Percentiles rank a stretch among this genome's conserved stretches.
These are phyloP conservation scores for Lucilia cuprina DNA, from an alignment of 1,140 invertebrate species.

Conservation along the genomic window DNA sequence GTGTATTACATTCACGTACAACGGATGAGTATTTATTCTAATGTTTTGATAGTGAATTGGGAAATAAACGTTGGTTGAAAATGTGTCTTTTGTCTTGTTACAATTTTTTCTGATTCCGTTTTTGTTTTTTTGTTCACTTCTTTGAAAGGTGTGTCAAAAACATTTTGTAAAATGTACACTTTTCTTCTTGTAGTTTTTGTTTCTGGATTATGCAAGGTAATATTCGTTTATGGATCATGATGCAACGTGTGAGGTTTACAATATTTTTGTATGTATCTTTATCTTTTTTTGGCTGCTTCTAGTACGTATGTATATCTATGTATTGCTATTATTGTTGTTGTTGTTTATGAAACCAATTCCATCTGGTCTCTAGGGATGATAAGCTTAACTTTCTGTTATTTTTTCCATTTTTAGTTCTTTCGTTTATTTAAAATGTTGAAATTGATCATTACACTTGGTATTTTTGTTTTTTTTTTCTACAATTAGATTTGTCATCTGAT, in stretches of 20 bases:
- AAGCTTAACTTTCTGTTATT: background rate
- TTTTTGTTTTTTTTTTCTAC: background rate
- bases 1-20: too few species aligned
- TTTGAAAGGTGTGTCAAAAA: conserved; percentile 2
- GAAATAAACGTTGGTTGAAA: background rate
- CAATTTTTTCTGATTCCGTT: too few species aligned
- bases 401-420: background rate
- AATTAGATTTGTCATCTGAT: background rate
- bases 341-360: background rate
- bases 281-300: too few species aligned
- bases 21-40: too few species aligned
- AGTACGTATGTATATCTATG: background rate
- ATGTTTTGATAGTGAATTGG: background rate
- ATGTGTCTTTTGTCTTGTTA: background rate
- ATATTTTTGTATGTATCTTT: too few species aligned
- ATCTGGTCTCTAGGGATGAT: background rate
- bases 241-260: background rate
- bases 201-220: background rate
- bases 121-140: too few species aligned
- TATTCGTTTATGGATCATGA: background rate
- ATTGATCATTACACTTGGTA: background rate
- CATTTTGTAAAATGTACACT: background rate
- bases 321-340: too few species aligned
- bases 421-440: background rate
- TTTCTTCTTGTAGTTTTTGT: background rate